phyloP scores from a whole-genome alignment of 2,797 vertebrate genomes.

The Eulemur coronatus region DNA sequence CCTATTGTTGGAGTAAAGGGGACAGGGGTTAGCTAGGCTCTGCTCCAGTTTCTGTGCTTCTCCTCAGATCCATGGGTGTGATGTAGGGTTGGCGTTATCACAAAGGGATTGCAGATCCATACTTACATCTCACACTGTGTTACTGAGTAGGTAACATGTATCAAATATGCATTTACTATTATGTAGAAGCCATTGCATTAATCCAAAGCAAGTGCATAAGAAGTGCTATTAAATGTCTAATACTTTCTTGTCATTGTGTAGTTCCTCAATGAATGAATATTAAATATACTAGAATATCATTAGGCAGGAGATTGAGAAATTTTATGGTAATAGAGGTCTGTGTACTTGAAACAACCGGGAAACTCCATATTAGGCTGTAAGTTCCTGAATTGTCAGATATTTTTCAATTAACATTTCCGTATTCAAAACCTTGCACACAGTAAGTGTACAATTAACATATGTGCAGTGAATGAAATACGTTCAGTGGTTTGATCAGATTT shows the following conservation, averaged over 20 bases:
- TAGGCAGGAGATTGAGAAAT: not conserved
- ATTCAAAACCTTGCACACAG: not conserved
- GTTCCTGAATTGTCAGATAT: not conserved
- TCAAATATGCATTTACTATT: not conserved
- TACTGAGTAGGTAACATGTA: not conserved
- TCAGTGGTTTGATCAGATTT: not conserved
- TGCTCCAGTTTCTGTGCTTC: not conserved
- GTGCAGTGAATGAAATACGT: not conserved
- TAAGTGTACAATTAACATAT: not conserved
- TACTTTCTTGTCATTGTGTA: not conserved
- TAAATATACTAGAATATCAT: slow-evolving; percentile 11
- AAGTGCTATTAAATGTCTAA: not conserved
- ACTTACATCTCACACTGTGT: not conserved
- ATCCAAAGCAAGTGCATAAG: not conserved
- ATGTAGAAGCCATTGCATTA: not conserved
- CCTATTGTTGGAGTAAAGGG: not conserved
- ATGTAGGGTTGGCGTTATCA: not conserved
- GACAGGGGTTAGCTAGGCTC: not conserved
- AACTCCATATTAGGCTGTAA: not conserved
- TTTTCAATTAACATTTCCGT: not conserved
- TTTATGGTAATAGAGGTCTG: not conserved
- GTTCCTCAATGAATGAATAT: slow-evolving; percentile 29
- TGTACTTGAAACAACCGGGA: not conserved
- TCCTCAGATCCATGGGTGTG: not conserved
- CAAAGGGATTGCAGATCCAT: not conserved